Base-by-base conservation (phyloP, 2,113 vertebrate species). In the Proterorhinus semilunaris region DNA sequence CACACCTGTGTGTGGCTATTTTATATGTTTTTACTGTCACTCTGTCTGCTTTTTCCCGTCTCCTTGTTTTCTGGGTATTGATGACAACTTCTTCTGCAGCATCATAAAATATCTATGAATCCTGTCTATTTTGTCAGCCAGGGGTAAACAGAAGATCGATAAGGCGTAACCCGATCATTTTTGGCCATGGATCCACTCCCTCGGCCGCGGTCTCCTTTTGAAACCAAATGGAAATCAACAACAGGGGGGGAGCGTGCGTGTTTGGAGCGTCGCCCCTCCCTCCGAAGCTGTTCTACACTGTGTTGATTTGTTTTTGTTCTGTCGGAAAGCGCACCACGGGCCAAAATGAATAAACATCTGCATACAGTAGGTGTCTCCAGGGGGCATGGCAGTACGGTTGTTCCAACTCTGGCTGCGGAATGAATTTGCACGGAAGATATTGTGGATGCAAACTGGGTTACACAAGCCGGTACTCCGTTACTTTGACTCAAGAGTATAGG, bases 91-190 rank as follows among this genome's bases (percentile, higher is more conserved):
- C 86, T 36, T 88, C 87, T 67, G 44, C 72, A 68, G 81, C 85
- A 84, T 86, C 84, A 84, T 89, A 79, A 90, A 91, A 89, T 90
- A 90, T 90, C 84, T 86, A 81, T 83, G 87, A 83, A 87, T 89
- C 75, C 86, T 87, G 90, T 88, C 89, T 90, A 89, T 90, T 89
- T 88, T 90, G 90, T 91, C 90, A 90, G 85, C 82, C 78, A 3
- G 66, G 85, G 85, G 88, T 88, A 91, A 91, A 90, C 89, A 91
- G 85, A 74, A 78, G 80, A 88, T 89, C 89, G 2, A 89, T 89
- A 78, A 78, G 27, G 42, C 78, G 89, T 80, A 90, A 91, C 46
- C 62, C 52, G 88, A 91, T 87, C 82, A 51, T 75, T 81, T 66
- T n/a, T 71, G 81, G 83, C 81, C 87, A 87, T 83, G 16, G 85